phyloP scores from a whole-genome alignment of 2,888 invertebrate species.

The Blastobasis lacticolella region DNA sequence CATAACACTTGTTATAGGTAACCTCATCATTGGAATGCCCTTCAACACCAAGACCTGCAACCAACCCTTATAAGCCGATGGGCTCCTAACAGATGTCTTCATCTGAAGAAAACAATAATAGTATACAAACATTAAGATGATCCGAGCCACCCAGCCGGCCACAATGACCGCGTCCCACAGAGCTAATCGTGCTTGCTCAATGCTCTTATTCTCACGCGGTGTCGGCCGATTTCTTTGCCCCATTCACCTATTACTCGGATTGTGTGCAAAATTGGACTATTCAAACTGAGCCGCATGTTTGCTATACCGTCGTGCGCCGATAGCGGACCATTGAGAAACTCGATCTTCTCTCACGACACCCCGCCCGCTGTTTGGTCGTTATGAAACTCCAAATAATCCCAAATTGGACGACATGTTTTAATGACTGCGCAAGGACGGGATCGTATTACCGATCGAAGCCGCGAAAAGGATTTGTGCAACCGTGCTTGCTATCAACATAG shows the following conservation, averaged over 20 bases:
- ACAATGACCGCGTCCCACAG: too few relatives aligned
- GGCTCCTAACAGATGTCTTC: too few relatives aligned
- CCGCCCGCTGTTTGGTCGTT: constrained; percentile 23
- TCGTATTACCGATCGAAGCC: constrained; percentile 4
- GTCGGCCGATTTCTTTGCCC: constrained; percentile 29
- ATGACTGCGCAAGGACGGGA: constrained; percentile 11
- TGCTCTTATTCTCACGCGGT: constrained; percentile 16
- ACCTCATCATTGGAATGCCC: too few relatives aligned
- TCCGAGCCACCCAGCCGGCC: too few relatives aligned
- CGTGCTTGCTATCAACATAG: too few relatives aligned
- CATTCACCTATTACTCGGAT: constrained; percentile 27
- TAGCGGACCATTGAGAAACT: constrained; percentile 27
- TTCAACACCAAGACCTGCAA: too few relatives aligned
- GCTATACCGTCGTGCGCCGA: constrained; percentile 27
- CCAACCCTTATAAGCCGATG: too few relatives aligned
- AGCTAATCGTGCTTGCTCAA: constrained; percentile 8
- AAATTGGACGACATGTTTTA: constrained; percentile 12
- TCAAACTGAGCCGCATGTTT: constrained; percentile 24
- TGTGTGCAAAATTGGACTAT: constrained; percentile 29
- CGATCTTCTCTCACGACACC: constrained; percentile 38
- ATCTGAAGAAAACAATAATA: too few relatives aligned
- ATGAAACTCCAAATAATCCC: constrained; percentile 31
- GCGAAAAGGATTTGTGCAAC: too few relatives aligned
- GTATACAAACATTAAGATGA: too few relatives aligned
- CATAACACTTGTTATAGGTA: too few relatives aligned